Conservation (phyloP, 92 coral and sea anemone species). For the Porites lobata region DNA sequence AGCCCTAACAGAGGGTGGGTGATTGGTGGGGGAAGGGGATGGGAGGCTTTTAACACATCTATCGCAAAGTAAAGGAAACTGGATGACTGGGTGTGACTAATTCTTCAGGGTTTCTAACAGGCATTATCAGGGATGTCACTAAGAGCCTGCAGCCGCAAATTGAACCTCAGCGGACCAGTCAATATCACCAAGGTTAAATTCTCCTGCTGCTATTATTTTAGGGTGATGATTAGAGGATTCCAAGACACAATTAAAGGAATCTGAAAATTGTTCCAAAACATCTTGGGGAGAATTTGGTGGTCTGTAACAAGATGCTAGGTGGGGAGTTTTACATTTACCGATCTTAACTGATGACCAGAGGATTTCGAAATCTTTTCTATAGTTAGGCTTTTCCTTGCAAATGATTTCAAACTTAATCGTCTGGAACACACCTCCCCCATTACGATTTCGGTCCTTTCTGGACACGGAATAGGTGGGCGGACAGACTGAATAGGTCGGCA, state of each 20-base stretch:
- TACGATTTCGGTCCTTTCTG: constrained; percentile 34
- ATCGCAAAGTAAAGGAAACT: too few species aligned
- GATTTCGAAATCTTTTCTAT: constrained; percentile 31
- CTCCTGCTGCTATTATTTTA: constrained; percentile 49
- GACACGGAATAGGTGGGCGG: constrained; percentile 35
- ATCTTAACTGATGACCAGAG: constrained; percentile 44
- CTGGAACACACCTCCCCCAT: constrained; percentile 56
- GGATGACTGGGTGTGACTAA: too few species aligned
- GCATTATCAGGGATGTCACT: too few species aligned
- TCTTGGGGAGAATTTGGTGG: constrained; percentile 54
- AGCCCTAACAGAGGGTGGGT: too few species aligned
- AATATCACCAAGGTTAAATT: constrained; percentile 67
- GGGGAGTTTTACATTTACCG: constrained; percentile 25
- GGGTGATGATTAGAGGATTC: constrained; percentile 46
- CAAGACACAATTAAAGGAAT: constrained; percentile 36
- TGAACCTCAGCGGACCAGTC: constrained; percentile 55
- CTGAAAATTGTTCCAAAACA: constrained; percentile 44
- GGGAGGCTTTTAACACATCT: too few species aligned
- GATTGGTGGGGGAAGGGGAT: too few species aligned
- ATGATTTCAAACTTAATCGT: constrained; percentile 28
- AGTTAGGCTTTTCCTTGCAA: constrained; percentile 16
- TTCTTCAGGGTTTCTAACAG: too few species aligned
- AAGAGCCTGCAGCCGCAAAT: background rate
- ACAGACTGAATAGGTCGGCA: constrained; percentile 56
- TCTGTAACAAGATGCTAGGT: constrained; percentile 47